These are phyloP conservation scores for Subacronicta megacephala DNA, from an alignment of 2,888 invertebrate genomes.

Conservation along the genomic window DNA sequence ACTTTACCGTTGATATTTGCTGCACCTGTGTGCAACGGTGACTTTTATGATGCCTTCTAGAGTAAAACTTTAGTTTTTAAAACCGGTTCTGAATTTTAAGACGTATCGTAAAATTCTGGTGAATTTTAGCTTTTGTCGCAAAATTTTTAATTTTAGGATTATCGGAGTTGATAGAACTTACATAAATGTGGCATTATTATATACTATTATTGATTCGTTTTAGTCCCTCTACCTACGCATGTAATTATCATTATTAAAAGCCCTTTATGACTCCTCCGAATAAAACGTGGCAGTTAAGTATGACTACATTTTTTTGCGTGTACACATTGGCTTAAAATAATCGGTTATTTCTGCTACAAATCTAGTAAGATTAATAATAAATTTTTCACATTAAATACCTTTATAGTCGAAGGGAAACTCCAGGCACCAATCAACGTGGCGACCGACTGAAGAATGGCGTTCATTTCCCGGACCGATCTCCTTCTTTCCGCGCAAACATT, in stretches of 20 bases:
- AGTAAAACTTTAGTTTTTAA: conserved; percentile 31
- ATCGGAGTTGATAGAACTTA: neutral
- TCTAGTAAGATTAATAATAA: conserved; percentile 23
- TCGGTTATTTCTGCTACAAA: conserved; percentile 13
- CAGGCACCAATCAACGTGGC: conserved; percentile 72
- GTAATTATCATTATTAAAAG: neutral
- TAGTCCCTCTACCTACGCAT: too few relatives aligned
- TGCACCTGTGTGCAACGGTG: conserved; percentile 35
- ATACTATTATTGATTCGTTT: too few relatives aligned
- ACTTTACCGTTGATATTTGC: conserved; percentile 29
- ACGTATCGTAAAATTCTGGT: conserved; percentile 21
- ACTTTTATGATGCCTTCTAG: conserved; percentile 36
- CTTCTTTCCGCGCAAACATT: conserved; percentile 75
- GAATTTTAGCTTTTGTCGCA: conserved; percentile 15
- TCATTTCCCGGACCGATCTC: conserved; percentile 79
- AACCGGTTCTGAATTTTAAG: conserved; percentile 35
- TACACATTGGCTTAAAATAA: conserved; percentile 5
- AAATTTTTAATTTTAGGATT: conserved; percentile 11
- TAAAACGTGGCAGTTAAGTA: too few relatives aligned
- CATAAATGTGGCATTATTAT: neutral
- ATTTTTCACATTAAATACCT: conserved; percentile 45
- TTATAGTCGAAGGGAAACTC: conserved; percentile 61
- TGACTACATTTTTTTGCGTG: too few relatives aligned
- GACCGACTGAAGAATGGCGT: conserved; percentile 73
- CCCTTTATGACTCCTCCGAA: neutral